These are phyloP conservation scores for Tetraneura akinire DNA, from an alignment of 1,140 invertebrate genomes.

Conservation along the genomic window DNA sequence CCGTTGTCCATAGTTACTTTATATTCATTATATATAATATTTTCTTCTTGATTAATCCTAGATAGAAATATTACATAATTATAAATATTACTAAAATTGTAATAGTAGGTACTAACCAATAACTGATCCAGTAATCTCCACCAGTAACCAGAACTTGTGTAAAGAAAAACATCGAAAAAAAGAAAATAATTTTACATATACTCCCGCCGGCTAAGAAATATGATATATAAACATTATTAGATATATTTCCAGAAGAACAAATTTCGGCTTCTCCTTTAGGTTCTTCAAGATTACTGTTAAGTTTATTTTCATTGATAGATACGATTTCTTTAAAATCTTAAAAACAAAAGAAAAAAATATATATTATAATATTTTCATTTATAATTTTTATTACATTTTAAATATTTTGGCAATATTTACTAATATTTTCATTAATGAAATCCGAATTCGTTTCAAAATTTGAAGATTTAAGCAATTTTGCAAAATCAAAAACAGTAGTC, in stretches of 20 bases:
- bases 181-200: conserved; percentile 63
- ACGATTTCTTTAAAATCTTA: conserved; percentile 54
- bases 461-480: conserved; percentile 59
- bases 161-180: conserved; percentile 66
- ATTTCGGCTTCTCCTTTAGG: conserved; percentile 52
- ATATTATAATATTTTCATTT: neutral
- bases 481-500: conserved; percentile 62
- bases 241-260: conserved; percentile 57
- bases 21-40: neutral
- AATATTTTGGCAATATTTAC: too few species aligned
- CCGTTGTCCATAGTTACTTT: neutral
- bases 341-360: neutral
- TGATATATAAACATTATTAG: conserved; percentile 66
- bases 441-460: conserved; percentile 55
- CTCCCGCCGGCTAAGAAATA: conserved; percentile 73
- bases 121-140: conserved; percentile 77
- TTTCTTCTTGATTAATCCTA: neutral
- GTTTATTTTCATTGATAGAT: conserved; percentile 47
- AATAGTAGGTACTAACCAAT: conserved; percentile 64
- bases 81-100: conserved; percentile 14
- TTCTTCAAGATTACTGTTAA: conserved; percentile 1
- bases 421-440: too few species aligned
- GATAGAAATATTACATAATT: neutral
- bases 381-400: too few species aligned
- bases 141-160: conserved; percentile 71